phyloP scores from a whole-genome alignment of 2,888 invertebrate species.

The Habrosyne pyritoides region DNA sequence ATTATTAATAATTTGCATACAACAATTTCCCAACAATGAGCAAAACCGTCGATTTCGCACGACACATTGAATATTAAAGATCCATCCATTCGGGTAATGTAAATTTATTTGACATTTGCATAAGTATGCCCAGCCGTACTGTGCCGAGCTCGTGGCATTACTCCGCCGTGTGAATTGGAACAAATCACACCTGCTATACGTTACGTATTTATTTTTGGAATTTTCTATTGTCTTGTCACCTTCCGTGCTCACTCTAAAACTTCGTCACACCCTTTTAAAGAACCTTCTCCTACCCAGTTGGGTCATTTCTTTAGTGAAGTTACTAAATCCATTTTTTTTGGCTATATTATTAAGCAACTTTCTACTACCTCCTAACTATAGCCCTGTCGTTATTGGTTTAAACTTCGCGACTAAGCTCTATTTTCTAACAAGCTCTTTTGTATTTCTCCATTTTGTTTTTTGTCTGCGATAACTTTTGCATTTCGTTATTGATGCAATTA shows the following conservation, averaged over 20 bases:
- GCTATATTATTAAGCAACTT: no score
- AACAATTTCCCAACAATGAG: neutral
- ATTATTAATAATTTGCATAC: slow-evolving; percentile 8
- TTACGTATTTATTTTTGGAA: neutral
- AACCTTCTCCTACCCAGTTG: neutral
- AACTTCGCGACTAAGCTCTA: no score
- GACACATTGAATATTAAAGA: slow-evolving; percentile 16
- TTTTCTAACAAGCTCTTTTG: no score
- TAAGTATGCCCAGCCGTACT: slow-evolving; percentile 44
- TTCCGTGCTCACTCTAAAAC: neutral
- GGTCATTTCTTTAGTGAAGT: neutral
- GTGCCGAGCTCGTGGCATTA: slow-evolving; percentile 33
- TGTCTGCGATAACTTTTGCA: no score
- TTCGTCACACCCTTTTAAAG: neutral
- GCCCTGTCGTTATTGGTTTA: no score
- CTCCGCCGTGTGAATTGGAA: slow-evolving; percentile 35
- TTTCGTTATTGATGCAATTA: no score
- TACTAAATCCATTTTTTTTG: no score
- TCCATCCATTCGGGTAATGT: slow-evolving; percentile 10
- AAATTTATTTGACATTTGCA: slow-evolving; percentile 42
- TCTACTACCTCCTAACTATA: no score
- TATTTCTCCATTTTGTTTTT: no score
- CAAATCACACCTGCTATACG: slow-evolving; percentile 26
- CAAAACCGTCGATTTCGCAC: neutral
- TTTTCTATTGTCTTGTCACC: neutral